These are phyloP conservation scores for Ennomos quercinarius DNA, from an alignment of 2,888 invertebrate genomes.

Conservation along the genomic window DNA sequence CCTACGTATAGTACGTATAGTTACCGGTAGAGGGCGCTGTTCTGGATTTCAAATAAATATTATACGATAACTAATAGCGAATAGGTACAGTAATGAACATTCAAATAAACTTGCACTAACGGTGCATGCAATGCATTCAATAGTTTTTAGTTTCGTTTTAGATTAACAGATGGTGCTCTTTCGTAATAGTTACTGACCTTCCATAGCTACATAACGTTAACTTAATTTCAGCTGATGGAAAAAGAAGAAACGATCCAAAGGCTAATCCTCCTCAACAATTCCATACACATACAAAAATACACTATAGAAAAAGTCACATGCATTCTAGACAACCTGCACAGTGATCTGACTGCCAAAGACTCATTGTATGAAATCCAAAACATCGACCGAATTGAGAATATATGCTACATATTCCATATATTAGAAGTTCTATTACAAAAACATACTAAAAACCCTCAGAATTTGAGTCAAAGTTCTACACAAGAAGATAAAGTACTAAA, in stretches of 20 bases:
- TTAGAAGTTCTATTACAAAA: slow-evolving; percentile 62
- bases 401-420: slow-evolving; percentile 64
- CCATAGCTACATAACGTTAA: not conserved
- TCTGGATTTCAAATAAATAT: too few species aligned
- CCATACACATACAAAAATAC: slow-evolving; percentile 64
- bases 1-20: too few species aligned
- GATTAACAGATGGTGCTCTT: too few species aligned
- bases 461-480: slow-evolving; percentile 27
- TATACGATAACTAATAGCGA: too few species aligned
- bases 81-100: too few species aligned
- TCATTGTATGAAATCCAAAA: slow-evolving; percentile 55
- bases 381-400: slow-evolving; percentile 58
- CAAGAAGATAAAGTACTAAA: slow-evolving; percentile 54
- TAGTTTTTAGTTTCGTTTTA: too few species aligned
- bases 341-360: slow-evolving; percentile 46
- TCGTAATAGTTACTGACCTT: too few species aligned
- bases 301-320: slow-evolving; percentile 63
- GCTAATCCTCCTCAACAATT: slow-evolving; percentile 64
- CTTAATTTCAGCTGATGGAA: slow-evolving; percentile 59
- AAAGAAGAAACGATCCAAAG: slow-evolving; percentile 65
- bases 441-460: slow-evolving; percentile 45
- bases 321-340: slow-evolving; percentile 51
- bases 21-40: too few species aligned
- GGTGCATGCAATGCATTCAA: too few species aligned
- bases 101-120: too few species aligned